These are phyloP conservation scores for Drosophila ezoana DNA, from an alignment of 2,888 invertebrate species.

Conservation along the genomic window DNA sequence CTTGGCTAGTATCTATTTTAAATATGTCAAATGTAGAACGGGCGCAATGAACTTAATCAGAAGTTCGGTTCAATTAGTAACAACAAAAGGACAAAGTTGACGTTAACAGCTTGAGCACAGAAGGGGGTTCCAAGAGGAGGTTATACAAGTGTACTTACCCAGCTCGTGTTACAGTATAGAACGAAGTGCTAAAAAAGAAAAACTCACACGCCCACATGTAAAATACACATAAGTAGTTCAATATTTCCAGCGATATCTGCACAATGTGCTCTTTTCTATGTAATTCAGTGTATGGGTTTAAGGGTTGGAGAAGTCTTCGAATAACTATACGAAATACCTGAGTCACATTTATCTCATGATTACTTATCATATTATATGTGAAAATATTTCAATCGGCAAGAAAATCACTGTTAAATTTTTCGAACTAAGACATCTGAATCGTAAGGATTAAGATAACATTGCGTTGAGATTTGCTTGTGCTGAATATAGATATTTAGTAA, in stretches of 20 bases:
- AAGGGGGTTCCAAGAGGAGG: background rate
- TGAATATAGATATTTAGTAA: too few relatives aligned
- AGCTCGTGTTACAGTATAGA: background rate
- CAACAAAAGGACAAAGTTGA: constrained; percentile 54
- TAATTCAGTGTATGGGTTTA: constrained; percentile 11
- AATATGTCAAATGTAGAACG: constrained; percentile 41
- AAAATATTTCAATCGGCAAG: too few relatives aligned
- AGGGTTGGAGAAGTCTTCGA: constrained; percentile 19
- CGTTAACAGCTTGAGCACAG: constrained; percentile 32
- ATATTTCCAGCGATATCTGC: constrained; percentile 49
- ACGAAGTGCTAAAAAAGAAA: background rate
- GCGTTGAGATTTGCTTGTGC: too few relatives aligned
- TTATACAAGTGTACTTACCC: constrained; percentile 23
- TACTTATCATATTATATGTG: background rate
- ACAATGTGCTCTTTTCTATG: constrained; percentile 24
- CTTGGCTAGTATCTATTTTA: constrained; percentile 55
- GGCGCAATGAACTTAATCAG: constrained; percentile 39
- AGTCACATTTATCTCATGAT: background rate
- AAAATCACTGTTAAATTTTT: too few relatives aligned
- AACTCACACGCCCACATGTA: constrained; percentile 45
- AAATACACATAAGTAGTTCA: constrained; percentile 70
- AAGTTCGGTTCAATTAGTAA: constrained; percentile 50
- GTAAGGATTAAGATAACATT: too few relatives aligned
- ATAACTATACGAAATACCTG: background rate
- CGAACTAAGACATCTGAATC: too few relatives aligned